Conservation (phyloP, 2,113 vertebrate species). For the Sterna hirundo region DNA sequence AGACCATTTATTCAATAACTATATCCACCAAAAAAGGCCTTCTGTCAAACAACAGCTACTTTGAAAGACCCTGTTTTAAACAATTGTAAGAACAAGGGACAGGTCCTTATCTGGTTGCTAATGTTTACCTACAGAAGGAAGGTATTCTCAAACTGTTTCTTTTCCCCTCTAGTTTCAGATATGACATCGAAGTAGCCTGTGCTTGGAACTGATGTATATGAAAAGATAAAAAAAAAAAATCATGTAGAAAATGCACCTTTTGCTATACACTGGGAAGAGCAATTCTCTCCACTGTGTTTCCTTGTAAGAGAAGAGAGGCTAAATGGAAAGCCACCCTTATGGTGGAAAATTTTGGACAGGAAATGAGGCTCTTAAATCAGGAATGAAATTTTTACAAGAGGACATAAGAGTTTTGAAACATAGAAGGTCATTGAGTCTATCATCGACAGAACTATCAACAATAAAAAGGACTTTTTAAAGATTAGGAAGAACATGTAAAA, state of each 20-base stretch:
- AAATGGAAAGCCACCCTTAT: not conserved
- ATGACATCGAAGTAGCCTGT: not conserved
- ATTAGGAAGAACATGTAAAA: not conserved
- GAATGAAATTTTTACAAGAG: not conserved
- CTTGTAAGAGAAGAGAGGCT: not conserved
- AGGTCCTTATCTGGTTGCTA: not conserved
- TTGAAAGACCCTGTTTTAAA: not conserved
- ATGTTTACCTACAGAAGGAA: not conserved
- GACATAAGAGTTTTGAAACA: not conserved
- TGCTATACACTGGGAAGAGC: not conserved
- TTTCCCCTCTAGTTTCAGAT: not conserved
- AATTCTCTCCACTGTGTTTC: not conserved
- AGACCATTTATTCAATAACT: not conserved
- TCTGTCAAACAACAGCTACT: not conserved
- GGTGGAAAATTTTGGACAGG: not conserved
- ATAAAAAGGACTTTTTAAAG: constrained; percentile 1
- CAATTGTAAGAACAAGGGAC: not conserved
- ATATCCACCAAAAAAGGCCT: not conserved
- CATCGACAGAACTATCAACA: not conserved
- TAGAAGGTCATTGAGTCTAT: not conserved
- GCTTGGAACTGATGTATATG: not conserved
- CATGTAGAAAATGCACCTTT: not conserved
- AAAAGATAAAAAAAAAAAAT: not conserved
- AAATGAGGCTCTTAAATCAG: not conserved
- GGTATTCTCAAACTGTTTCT: not conserved